Evolutionary conservation across 2,888 invertebrate species (phyloP).

Genomic region (Reticulitermes lucifugus): DNA sequence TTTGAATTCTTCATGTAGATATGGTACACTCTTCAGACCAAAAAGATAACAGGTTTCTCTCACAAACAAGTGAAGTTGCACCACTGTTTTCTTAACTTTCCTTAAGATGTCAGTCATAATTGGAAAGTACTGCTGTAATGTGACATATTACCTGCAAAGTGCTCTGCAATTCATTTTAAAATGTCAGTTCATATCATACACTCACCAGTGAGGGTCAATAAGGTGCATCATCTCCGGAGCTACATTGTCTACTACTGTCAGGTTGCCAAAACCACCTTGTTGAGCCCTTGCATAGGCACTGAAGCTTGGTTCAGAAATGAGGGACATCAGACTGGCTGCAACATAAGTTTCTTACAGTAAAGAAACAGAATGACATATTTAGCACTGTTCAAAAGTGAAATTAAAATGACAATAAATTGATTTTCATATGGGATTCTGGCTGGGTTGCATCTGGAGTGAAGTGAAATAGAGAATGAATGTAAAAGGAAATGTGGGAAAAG

Average conservation of each 20-base stretch:
- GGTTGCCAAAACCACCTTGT: slow-evolving; percentile 68
- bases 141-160: too few relatives aligned
- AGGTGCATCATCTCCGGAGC: slow-evolving; percentile 79
- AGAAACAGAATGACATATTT: not conserved
- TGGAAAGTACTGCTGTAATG: too few relatives aligned
- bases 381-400: too few relatives aligned
- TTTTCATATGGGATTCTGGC: not conserved
- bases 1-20: too few relatives aligned
- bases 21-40: too few relatives aligned
- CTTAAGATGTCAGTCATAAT: too few relatives aligned
- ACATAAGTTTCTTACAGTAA: not conserved
- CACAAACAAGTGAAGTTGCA: too few relatives aligned
- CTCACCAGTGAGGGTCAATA: slow-evolving; percentile 72
- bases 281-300: slow-evolving; percentile 55
- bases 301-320: slow-evolving; percentile 66
- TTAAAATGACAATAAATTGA: too few relatives aligned
- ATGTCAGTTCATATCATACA: not conserved
- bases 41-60: too few relatives aligned
- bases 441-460: not conserved
- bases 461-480: not conserved
- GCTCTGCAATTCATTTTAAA: not conserved
- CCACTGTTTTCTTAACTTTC: too few relatives aligned
- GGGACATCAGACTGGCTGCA: slow-evolving; percentile 60
- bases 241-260: slow-evolving; percentile 87
- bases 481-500: not conserved